A percentile compares a stretch with the other conserved stretches of the same genome.
Conservation (phyloP, 2,113 vertebrate genomes). For the Rousettus leschenaultii region DNA sequence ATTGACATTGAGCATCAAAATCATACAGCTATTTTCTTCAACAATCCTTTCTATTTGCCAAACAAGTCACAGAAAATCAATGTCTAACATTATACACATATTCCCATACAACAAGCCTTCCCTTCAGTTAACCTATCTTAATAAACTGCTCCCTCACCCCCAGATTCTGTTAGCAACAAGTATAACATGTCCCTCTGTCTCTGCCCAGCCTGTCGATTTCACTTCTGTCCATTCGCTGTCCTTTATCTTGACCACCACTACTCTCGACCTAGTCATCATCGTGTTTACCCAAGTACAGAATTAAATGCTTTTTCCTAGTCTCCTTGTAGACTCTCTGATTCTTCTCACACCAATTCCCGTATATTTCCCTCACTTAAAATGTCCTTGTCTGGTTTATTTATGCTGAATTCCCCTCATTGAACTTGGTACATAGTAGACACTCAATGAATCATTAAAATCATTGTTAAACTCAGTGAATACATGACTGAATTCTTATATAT, state of each 20-base stretch:
- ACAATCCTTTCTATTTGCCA: not conserved
- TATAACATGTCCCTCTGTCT: not conserved
- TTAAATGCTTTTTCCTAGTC: accelerated
- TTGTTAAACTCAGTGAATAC: not conserved
- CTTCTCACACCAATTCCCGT: not conserved
- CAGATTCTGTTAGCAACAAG: not conserved
- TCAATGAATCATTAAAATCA: not conserved
- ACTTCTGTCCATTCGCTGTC: not conserved
- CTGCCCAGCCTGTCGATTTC: not conserved
- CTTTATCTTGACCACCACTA: not conserved
- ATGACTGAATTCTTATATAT: not conserved
- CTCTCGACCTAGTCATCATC: not conserved
- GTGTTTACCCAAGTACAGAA: not conserved
- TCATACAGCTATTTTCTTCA: not conserved
- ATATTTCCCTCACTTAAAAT: not conserved
- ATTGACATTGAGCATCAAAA: not conserved
- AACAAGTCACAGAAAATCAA: not conserved
- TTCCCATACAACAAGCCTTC: not conserved
- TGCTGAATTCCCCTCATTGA: not conserved
- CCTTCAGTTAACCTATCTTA: not conserved
- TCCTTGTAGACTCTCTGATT: not conserved
- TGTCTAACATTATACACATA: not conserved
- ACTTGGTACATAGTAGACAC: not conserved
- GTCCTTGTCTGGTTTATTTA: not conserved
- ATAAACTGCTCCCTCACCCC: not conserved